Evolutionary conservation across 2,797 vertebrate genomes (phyloP).

Genomic region (Epinephelus coioides): DNA sequence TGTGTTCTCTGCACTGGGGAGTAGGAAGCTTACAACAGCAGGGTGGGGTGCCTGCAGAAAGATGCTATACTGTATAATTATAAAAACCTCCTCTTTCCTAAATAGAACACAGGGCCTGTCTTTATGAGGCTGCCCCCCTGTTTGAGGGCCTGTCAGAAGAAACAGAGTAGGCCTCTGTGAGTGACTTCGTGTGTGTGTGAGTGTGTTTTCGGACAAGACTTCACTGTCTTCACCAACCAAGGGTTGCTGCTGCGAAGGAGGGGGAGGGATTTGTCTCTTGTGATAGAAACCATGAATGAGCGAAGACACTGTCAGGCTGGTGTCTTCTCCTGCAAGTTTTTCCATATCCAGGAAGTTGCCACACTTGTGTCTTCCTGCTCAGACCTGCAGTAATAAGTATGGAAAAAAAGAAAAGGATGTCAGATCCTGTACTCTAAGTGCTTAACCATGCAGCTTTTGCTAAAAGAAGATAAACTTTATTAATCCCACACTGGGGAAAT

Average conservation of each 20-base stretch:
- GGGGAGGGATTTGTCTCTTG: conserved; percentile 3
- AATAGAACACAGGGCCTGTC: conserved; percentile 60
- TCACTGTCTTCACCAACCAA: conserved; percentile 37
- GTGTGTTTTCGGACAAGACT: conserved; percentile 32
- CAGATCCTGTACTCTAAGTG: background rate
- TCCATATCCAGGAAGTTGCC: background rate
- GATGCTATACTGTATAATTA: conserved; percentile 65
- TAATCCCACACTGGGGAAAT: too few species aligned
- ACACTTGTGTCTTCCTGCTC: background rate
- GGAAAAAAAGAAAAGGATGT: background rate
- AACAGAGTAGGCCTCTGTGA: conserved; percentile 49
- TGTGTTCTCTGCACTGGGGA: conserved; percentile 41
- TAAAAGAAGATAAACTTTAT: too few species aligned
- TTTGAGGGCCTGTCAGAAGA: conserved; percentile 49
- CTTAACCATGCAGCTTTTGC: background rate
- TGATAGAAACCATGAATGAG: conserved; percentile 54
- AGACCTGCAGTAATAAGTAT: background rate
- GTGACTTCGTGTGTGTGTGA: background rate
- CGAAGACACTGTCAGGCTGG: background rate
- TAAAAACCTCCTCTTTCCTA: conserved; percentile 51
- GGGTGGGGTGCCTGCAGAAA: conserved; percentile 58
- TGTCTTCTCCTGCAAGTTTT: conserved; percentile 25
- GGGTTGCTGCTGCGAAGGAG: conserved; percentile 31
- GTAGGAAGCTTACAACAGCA: conserved; percentile 31
- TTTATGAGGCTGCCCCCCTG: conserved; percentile 44